Evolutionary conservation across 92 coral and sea anemone species (phyloP), one percentile per base, ranked within the genome.

Genomic region (Siderastrea radians): DNA sequence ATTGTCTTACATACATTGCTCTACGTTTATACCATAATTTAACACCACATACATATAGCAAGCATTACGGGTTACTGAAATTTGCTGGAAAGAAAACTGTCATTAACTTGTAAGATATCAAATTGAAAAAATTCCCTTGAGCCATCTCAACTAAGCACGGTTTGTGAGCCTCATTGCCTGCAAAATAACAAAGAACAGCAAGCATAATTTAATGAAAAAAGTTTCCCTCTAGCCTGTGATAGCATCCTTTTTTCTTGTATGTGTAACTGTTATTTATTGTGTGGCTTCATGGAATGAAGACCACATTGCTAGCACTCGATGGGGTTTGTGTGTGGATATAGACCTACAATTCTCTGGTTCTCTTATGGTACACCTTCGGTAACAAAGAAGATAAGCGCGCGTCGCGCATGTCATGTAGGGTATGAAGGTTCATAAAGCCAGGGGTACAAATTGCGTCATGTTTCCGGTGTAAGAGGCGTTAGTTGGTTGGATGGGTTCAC

Each of bases 101-200:
- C 17, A 81, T 51, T 68, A 3, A 51, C 48, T 81, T 68, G 45
- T 8, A 63, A 78, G 63, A 48, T 26, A 26, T 26, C 38, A 26
- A 26, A 26, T 26, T 26, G 38, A 26, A 26, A 26, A 26, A 26
- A 65, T 47, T 46, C 49, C 49, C 3, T 26, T 49, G 49, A 11
- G 73, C 48, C 72, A 66, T 43, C 10, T 14, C 26, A 47, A 14
- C 53, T 81, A 81, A 44, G 53, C 85, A 43, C 76, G 43, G 75
- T 68, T 54, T 13, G 61, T 67, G 55, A 81, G 76, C 85, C 72
- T 81, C 85, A 81, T 81, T 52, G 85, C 73, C 85, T 81, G 49
- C 6, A 67, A 64, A 51, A 79, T 9, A 79, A 51, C 50, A 17
- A 49, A 3, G 12, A 50, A 19, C 47, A 44, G 26, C 16, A 5